Conservation (phyloP, 2,888 invertebrate species). For the Digitonthophagus gazella region DNA sequence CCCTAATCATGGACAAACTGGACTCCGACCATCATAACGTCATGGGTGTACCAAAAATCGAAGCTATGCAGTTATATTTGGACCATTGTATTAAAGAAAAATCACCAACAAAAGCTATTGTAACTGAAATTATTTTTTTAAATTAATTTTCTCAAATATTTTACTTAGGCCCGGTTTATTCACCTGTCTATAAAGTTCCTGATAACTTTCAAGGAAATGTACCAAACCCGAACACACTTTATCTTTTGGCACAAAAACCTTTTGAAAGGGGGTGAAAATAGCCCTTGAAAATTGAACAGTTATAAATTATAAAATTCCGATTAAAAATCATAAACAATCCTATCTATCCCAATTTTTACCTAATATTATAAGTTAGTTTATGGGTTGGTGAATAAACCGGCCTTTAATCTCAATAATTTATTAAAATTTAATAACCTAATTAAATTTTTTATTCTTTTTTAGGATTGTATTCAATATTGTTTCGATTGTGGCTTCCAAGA, state of each 20-base stretch:
- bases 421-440: background rate
- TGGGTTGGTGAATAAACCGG: no score
- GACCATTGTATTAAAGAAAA: constrained; percentile 57
- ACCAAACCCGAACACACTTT: no score
- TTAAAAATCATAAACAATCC: no score
- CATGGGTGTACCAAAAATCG: constrained; percentile 57
- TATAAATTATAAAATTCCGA: no score
- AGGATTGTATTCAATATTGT: constrained; percentile 59
- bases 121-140: constrained; percentile 42
- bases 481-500: constrained; percentile 57
- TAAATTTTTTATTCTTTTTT: constrained; percentile 36
- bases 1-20: constrained; percentile 55
- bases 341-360: constrained; percentile 6
- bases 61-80: constrained; percentile 54
- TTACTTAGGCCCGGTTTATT: no score
- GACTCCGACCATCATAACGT: constrained; percentile 54
- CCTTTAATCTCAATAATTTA: background rate
- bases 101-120: constrained; percentile 55
- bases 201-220: background rate
- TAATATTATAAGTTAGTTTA: no score
- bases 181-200: no score
- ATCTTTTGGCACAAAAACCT: no score
- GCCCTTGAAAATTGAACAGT: no score
- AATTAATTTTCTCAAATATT: constrained; percentile 17
- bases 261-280: no score